Evolutionary conservation across 2,888 invertebrate species (phyloP), one percentile per base, ranked within the genome.

Genomic region (Ectobius pallidus): DNA sequence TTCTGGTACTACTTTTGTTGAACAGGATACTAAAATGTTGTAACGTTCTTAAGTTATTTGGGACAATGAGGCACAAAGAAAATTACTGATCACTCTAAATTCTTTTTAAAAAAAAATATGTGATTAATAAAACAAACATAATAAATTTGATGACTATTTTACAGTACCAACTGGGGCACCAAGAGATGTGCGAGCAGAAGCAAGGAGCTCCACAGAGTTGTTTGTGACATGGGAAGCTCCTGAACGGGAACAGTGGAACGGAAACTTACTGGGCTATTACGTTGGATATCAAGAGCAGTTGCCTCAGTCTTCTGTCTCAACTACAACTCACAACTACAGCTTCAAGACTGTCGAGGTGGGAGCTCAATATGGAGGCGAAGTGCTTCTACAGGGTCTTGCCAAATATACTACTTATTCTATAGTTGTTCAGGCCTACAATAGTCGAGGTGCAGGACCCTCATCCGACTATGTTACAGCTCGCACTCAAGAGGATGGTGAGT

Each of bases 141-240:
- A 7, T 7, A 34, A 34, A 34, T 34, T 34, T 34, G 34, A 34
- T 34, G 34, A 34, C 34, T 34, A 7, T 22, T 61, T 58, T 69
- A 25, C 75, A 80, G 81, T 79, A 70, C 94, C 94, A 0, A 92
- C 91, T 78, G 95, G 94, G 0, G 90, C 94, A 34, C 94, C 95
- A 7, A 80, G 91, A 77, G 93, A 94, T 80, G 90, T 95, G 71
- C 88, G 92, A 78, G 92, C 92, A 55, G 93, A 94, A 83, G 89
- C 95, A 0, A 91, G 92, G 82, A 93, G 92, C 82, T 94, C 94
- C 7, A 93, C 94, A 0, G 94, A 94, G 83, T 86, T 95, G 74
- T 89, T 91, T 75, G 91, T 95, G 61, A 91, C 90, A 69, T 95
- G 95, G 95, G 93, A 94, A 82, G 92, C 95, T 34, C 95, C 95